Conservation (phyloP, 2,797 vertebrate species). For the Lepidocolaptes lacrymiger region DNA sequence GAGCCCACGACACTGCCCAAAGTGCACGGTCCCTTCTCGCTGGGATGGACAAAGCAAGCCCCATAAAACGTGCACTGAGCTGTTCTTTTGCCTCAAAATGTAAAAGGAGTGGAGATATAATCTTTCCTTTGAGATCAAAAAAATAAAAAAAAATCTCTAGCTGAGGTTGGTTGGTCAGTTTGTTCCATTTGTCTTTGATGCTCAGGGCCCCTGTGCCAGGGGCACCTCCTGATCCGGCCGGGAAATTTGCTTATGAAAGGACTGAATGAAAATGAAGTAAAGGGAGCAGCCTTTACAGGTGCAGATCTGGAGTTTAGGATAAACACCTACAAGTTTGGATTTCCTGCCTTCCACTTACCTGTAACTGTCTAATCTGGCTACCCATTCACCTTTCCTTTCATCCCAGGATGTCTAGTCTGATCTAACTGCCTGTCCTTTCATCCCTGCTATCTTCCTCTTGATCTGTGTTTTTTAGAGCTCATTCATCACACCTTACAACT, state of each 20-base stretch:
- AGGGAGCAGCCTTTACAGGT: constrained; percentile 38
- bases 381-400: constrained; percentile 66
- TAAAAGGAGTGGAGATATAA: not conserved
- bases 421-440: constrained; percentile 67
- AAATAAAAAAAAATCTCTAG: not conserved
- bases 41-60: not conserved
- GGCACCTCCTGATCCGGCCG: not conserved
- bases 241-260: constrained; percentile 45
- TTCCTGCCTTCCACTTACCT: constrained; percentile 60
- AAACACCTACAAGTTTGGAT: constrained; percentile 57
- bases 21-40: not conserved
- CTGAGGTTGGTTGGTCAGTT: not conserved
- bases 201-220: not conserved
- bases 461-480: constrained; percentile 60
- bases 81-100: not conserved
- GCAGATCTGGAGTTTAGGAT: constrained; percentile 43
- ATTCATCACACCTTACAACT: constrained; percentile 62
- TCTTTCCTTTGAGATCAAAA: not conserved
- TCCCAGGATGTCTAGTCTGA: constrained; percentile 67
- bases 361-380: constrained; percentile 44
- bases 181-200: not conserved
- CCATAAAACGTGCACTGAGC: not conserved
- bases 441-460: constrained; percentile 57
- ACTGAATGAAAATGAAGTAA: not conserved
- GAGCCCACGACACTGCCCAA: not conserved